Evolutionary conservation across 1,140 invertebrate species (phyloP).

Genomic region (Eulimnadia texana): DNA sequence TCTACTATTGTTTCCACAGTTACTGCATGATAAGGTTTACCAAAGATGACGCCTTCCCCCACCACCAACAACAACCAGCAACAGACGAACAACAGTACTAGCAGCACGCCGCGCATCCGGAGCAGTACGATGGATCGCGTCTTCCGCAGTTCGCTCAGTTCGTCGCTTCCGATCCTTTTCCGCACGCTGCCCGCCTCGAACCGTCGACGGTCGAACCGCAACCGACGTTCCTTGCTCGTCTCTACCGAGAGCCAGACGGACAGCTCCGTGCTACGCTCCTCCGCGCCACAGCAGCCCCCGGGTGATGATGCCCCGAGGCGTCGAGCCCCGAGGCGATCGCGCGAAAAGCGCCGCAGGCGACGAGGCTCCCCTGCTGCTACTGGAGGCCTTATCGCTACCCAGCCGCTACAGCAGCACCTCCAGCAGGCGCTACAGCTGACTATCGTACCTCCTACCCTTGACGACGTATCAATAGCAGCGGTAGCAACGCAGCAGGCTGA

Average conservation of each 20-base stretch:
- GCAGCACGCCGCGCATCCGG: neutral
- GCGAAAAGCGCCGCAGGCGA: conserved; percentile 10
- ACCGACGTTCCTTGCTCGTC: conserved; percentile 6
- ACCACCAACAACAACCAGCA: no score
- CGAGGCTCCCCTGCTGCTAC: neutral
- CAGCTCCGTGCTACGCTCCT: neutral
- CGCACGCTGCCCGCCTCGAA: conserved; percentile 4
- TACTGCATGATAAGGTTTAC: no score
- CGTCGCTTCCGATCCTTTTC: conserved; percentile 14
- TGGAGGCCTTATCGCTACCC: neutral
- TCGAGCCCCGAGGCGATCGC: conserved; percentile 15
- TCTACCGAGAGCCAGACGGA: conserved; percentile 13
- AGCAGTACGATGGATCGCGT: neutral
- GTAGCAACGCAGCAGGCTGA: neutral
- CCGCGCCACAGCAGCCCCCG: conserved; percentile 1
- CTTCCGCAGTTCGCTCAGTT: conserved; percentile 10
- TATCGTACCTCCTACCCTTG: neutral
- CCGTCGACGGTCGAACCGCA: neutral
- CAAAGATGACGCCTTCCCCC: no score
- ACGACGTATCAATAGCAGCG: neutral
- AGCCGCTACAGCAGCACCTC: conserved; percentile 13
- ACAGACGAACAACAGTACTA: no score
- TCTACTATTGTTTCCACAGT: no score
- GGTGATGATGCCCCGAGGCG: conserved; percentile 12
- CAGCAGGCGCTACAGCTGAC: conserved; percentile 8